A percentile compares a stretch with the other conserved stretches of the same genome.
phyloP scores from a whole-genome alignment of 2,113 vertebrate genomes.

The Phyllopteryx taeniolatus region DNA sequence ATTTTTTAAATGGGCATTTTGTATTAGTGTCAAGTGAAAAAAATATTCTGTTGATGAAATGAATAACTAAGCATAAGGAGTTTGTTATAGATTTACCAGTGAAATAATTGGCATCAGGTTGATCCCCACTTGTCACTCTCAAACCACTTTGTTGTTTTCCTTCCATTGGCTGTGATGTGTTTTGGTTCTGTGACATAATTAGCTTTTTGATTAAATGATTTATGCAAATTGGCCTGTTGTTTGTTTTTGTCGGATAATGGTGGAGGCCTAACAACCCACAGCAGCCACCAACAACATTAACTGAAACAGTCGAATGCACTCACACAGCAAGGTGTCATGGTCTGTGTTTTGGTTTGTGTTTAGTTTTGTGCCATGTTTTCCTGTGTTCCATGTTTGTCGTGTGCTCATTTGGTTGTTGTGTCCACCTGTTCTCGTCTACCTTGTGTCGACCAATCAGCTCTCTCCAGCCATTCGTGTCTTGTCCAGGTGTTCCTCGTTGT shows the following conservation, averaged over 20 bases:
- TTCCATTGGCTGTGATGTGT: constrained; percentile 38
- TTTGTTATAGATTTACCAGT: constrained; percentile 32
- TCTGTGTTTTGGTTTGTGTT: no score
- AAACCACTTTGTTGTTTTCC: constrained; percentile 19
- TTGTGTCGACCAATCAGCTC: no score
- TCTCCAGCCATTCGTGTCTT: no score
- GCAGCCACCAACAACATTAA: constrained; percentile 2
- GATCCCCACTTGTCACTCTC: background rate
- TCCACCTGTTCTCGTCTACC: no score
- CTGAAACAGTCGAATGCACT: constrained; percentile 24
- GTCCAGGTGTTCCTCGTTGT: no score
- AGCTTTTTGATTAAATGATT: constrained; percentile 60
- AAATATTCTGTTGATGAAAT: background rate
- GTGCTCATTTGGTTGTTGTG: no score
- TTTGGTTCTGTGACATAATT: constrained; percentile 51
- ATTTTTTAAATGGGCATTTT: background rate
- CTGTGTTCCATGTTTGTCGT: no score
- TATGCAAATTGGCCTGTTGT: constrained; percentile 30
- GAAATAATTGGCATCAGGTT: background rate
- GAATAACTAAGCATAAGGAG: constrained; percentile 11
- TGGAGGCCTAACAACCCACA: constrained; percentile 30
- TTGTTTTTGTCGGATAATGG: constrained; percentile 27
- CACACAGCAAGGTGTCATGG: background rate
- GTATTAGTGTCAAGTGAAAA: background rate
- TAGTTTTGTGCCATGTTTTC: no score